Evolutionary conservation across 2,797 vertebrate genomes (phyloP), one percentile per base, ranked within the genome.

Genomic region (Amazona finschi): DNA sequence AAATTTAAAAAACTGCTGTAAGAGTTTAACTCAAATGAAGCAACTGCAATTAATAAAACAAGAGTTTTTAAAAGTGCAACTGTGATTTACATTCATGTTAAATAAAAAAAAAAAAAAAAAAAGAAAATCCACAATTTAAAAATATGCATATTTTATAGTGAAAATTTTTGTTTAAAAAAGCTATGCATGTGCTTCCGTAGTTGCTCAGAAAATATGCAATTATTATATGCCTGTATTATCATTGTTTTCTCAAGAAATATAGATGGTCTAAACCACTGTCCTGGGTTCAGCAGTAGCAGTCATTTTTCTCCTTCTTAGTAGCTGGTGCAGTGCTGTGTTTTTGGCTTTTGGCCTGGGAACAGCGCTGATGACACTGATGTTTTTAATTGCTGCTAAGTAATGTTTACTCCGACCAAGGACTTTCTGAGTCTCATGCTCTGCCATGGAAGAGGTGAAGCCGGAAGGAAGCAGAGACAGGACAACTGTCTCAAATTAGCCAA

Each of bases 1-100:
- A 5, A 71, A 55, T 36, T 25, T 8, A 21, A 65, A 52, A 30
- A 25, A n/a, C 9, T 19, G 21, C 8, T 0, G 0, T 41, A 74
- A 58, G 20, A 21, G 1, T 62, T 88, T 49, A 74, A 58, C 20
- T 38, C 22, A 50, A 41, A 61, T 36, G 0, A 71, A 36, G 43
- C 13, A 41, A 18, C 31, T 61, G 14, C 1, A 55, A 36, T 73
- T 61, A 80, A 50, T 69, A 77, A 50, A 41, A 38, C 0, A 31
- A 36, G 13, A 41, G 17, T 41, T 52, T 73, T n/a, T 74, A 30
- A 7, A 57, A 20, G 18, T 47, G 14, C 33, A 64, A 38, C 31
- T 44, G 8, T 5, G 4, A 57, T 44, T 57, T 58, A 79, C 10
- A 15, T n/a, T 31, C 33, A 57, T 57, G 5, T 0, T 24, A 46